phyloP scores from a whole-genome alignment of 2,888 invertebrate genomes.

The Allacma fusca region DNA sequence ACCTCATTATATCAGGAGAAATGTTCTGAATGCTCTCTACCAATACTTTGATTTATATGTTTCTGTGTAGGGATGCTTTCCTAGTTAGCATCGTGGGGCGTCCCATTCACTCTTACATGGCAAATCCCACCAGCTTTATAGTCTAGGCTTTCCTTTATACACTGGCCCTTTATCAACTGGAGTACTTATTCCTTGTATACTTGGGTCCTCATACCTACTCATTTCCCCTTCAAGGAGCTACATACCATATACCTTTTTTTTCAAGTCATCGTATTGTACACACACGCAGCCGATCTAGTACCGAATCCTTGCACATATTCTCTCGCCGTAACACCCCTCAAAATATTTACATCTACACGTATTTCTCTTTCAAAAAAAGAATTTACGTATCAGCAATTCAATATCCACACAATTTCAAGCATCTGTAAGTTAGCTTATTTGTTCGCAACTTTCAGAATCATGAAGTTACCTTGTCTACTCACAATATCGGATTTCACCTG shows the following conservation, averaged over 20 bases:
- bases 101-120: slow-evolving; percentile 34
- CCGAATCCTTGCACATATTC: slow-evolving; percentile 8
- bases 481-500: too few relatives aligned
- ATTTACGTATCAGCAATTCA: too few relatives aligned
- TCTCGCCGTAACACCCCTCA: not conserved
- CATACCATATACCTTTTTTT: not conserved
- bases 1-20: slow-evolving; percentile 36
- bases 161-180: not conserved
- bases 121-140: slow-evolving; percentile 27
- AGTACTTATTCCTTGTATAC: not conserved
- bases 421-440: too few relatives aligned
- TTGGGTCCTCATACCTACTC: not conserved
- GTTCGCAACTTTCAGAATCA: too few relatives aligned
- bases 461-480: too few relatives aligned
- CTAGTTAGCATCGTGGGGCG: slow-evolving; percentile 30
- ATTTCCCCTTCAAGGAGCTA: not conserved
- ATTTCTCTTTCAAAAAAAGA: not conserved
- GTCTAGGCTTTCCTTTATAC: slow-evolving; percentile 4
- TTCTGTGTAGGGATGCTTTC: slow-evolving; percentile 26
- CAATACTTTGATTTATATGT: slow-evolving; percentile 43
- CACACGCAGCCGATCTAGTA: not conserved
- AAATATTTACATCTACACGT: not conserved
- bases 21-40: slow-evolving; percentile 18
- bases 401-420: too few relatives aligned
- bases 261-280: slow-evolving; percentile 1